Conservation (phyloP, 37 sponge, comb jelly and placozoan species). For the Beroe forskalii region DNA sequence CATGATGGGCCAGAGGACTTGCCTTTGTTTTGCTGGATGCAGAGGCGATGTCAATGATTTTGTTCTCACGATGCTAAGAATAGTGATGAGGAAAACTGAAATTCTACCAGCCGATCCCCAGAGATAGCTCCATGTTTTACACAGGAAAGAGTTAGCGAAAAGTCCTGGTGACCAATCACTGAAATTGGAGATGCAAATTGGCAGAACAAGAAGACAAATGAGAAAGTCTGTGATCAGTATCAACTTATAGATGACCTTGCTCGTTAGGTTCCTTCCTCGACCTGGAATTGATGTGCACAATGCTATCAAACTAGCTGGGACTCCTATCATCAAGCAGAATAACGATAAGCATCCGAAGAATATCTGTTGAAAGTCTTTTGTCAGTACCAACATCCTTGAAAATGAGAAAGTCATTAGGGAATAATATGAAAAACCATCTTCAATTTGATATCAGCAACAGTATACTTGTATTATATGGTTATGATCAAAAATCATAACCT, state of each 20-base stretch:
- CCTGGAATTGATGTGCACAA: background rate
- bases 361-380: background rate
- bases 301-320: background rate
- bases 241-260: constrained; percentile 42
- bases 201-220: constrained; percentile 14
- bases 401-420: too few relatives aligned
- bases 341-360: constrained; percentile 19
- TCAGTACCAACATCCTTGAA: background rate
- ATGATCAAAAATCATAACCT: too few relatives aligned
- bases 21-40: background rate
- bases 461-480: too few relatives aligned
- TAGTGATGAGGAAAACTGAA: constrained; percentile 31
- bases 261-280: background rate
- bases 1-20: background rate
- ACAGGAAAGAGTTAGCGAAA: background rate
- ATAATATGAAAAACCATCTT: too few relatives aligned
- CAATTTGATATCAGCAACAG: too few relatives aligned
- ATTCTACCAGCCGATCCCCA: constrained; percentile 23
- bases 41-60: constrained; percentile 18
- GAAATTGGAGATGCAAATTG: constrained; percentile 44
- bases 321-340: background rate
- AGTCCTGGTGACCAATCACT: constrained; percentile 32
- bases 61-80: constrained; percentile 48
- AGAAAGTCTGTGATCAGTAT: constrained; percentile 17
- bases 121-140: constrained; percentile 19